Percentiles rank a stretch among this genome's conserved stretches.
phyloP scores from a whole-genome alignment of 1,140 invertebrate genomes.

The Drosophila miranda region DNA sequence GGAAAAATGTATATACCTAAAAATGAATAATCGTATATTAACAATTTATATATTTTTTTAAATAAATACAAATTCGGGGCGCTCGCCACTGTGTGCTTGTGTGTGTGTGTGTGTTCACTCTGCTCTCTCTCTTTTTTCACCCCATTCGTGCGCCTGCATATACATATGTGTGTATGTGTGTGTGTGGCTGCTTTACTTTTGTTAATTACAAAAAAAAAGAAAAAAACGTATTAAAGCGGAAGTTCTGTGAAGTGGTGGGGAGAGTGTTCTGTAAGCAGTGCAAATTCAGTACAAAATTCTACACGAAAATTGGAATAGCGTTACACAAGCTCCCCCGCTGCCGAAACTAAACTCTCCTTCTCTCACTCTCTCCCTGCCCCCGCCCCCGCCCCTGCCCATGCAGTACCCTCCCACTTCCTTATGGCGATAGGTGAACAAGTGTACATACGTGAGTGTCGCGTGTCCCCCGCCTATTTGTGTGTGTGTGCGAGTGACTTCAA shows the following conservation, averaged over 20 bases:
- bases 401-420: constrained; percentile 26
- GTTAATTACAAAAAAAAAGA: too few species aligned
- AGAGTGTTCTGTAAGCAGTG: too few species aligned
- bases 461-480: constrained; percentile 33
- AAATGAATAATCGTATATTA: constrained; percentile 51
- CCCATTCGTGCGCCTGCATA: constrained; percentile 33
- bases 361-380: constrained; percentile 16
- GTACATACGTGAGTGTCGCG: constrained; percentile 50
- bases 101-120: constrained; percentile 16
- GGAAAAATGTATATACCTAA: constrained; percentile 63
- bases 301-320: constrained; percentile 62
- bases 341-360: constrained; percentile 11
- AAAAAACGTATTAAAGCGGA: too few species aligned
- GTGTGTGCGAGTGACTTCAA: constrained; percentile 42
- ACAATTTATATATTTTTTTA: constrained; percentile 7
- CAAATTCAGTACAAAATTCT: too few species aligned
- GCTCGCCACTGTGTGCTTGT: constrained; percentile 10
- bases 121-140: constrained; percentile 36
- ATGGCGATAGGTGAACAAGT: constrained; percentile 46
- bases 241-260: too few species aligned
- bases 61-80: constrained; percentile 31
- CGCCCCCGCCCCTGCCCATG: constrained; percentile 7
- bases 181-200: constrained; percentile 11
- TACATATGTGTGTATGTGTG: constrained; percentile 3
- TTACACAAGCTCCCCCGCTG: constrained; percentile 70